phyloP scores from a whole-genome alignment of 2,888 invertebrate species.

The Mythimna ferrago region DNA sequence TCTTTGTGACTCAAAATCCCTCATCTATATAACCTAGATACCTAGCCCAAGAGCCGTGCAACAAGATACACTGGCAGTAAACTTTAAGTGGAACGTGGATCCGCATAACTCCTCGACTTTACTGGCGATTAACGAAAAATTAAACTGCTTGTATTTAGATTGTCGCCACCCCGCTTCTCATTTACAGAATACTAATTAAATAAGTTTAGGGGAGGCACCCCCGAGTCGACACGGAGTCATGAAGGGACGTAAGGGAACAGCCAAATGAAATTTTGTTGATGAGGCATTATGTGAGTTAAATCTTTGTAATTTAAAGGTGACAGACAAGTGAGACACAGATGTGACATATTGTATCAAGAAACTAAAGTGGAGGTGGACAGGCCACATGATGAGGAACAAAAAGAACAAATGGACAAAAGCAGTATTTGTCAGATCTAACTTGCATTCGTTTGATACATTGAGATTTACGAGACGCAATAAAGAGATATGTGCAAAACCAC shows the following conservation, averaged over 20 bases:
- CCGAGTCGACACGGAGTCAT: slow-evolving; percentile 22
- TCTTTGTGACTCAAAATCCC: neutral
- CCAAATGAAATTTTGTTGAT: slow-evolving; percentile 9
- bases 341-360: too few relatives aligned
- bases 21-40: slow-evolving; percentile 11
- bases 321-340: too few relatives aligned
- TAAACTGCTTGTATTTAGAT: slow-evolving; percentile 71
- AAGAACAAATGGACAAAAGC: too few relatives aligned
- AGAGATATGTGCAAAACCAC: too few relatives aligned
- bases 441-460: too few relatives aligned
- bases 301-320: neutral
- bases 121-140: slow-evolving; percentile 73
- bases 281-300: neutral
- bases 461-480: too few relatives aligned
- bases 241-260: slow-evolving; percentile 14
- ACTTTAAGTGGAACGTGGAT: slow-evolving; percentile 61
- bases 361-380: too few relatives aligned
- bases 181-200: slow-evolving; percentile 77
- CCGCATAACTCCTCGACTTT: slow-evolving; percentile 69
- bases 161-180: slow-evolving; percentile 70
- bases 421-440: too few relatives aligned
- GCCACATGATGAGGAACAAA: too few relatives aligned
- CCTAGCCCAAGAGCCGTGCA: slow-evolving; percentile 18
- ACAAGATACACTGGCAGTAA: slow-evolving; percentile 47
- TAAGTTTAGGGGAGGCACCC: slow-evolving; percentile 67